Conservation (phyloP, 2,797 vertebrate genomes). For the Poeciliopsis presidionis region DNA sequence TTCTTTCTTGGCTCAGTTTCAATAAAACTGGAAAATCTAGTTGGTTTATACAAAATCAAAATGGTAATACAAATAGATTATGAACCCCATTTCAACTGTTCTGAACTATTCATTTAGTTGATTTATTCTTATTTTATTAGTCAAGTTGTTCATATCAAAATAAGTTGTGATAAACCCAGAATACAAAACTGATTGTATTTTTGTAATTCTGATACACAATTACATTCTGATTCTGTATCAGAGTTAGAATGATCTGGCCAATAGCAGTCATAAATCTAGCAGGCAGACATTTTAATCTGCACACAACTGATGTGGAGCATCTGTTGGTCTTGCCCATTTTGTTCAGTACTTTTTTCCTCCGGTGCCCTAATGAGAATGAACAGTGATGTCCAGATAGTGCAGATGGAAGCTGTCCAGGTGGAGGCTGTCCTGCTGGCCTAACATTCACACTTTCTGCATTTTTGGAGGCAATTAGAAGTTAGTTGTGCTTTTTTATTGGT, state of each 20-base stretch:
- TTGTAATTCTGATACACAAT: too few relatives aligned
- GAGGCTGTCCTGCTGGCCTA: conserved; percentile 28
- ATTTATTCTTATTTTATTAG: background rate
- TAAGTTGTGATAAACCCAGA: background rate
- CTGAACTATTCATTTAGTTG: background rate
- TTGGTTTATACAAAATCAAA: background rate
- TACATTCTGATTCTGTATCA: background rate
- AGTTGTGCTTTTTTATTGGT: background rate
- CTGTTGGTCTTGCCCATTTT: background rate
- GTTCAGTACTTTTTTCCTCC: background rate
- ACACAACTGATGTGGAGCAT: conserved; percentile 13
- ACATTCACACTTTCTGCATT: conserved; percentile 15
- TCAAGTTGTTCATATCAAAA: background rate
- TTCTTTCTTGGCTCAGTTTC: background rate
- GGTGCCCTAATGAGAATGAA: conserved; percentile 14
- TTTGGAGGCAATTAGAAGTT: conserved; percentile 17
- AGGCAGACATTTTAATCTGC: background rate
- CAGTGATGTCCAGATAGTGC: conserved; percentile 27
- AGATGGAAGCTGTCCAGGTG: conserved; percentile 41
- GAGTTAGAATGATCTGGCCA: background rate
- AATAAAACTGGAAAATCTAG: background rate
- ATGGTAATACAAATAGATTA: background rate
- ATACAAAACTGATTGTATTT: background rate
- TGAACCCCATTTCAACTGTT: background rate
- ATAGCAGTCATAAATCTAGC: background rate